phyloP scores from a whole-genome alignment of 2,113 vertebrate genomes.

The Anarhynchus alexandrinus region DNA sequence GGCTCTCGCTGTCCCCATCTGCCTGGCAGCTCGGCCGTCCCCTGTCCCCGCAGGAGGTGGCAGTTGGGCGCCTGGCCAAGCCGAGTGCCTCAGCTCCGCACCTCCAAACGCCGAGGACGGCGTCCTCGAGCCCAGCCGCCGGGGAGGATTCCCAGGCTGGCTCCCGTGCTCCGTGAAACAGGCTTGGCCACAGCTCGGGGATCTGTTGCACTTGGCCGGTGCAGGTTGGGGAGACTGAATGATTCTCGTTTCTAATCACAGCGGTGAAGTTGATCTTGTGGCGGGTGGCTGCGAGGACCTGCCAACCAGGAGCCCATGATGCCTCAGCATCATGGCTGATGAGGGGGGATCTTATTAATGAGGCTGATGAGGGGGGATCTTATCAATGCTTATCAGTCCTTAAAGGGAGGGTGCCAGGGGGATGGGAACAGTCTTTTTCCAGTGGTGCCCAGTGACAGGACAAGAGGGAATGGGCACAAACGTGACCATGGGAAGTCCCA shows the following conservation, averaged over 20 bases:
- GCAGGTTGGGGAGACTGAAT: background rate
- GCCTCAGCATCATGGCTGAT: background rate
- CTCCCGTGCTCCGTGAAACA: background rate
- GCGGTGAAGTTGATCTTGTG: background rate
- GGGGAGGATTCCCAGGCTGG: background rate
- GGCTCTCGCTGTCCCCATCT: background rate
- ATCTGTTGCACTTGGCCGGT: background rate
- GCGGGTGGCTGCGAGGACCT: background rate
- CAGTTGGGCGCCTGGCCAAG: background rate
- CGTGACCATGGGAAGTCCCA: no score
- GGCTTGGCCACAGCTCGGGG: background rate
- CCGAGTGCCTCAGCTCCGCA: background rate
- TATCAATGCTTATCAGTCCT: no score
- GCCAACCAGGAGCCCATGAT: rapidly evolving
- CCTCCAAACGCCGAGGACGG: background rate
- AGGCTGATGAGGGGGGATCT: no score
- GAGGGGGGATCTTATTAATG: no score
- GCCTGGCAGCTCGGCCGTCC: background rate
- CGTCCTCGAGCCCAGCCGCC: background rate
- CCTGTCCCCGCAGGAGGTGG: background rate
- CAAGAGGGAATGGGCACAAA: no score
- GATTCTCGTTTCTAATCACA: background rate
- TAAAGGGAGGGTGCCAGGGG: no score
- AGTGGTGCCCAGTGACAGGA: no score
- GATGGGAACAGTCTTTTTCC: no score